Conservation (phyloP, 2,888 invertebrate species). For the Nebria salina region DNA sequence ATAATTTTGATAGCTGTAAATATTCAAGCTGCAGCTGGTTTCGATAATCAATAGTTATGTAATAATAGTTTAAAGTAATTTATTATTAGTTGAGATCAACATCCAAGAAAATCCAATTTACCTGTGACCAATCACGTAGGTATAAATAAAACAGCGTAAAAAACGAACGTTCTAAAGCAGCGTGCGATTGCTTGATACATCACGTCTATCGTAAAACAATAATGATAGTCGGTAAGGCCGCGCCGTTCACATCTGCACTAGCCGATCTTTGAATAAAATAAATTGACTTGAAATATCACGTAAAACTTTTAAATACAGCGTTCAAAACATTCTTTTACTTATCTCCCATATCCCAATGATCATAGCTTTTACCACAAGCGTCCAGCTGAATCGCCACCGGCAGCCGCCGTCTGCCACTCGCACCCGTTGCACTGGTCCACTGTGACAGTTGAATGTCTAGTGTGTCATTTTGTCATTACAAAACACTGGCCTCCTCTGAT, state of each 20-base stretch:
- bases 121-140: neutral
- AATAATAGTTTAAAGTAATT: neutral
- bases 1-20: neutral
- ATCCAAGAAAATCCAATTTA: neutral
- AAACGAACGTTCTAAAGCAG: neutral
- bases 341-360: slow-evolving; percentile 59
- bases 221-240: neutral
- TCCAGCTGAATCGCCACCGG: slow-evolving; percentile 48
- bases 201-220: slow-evolving; percentile 10
- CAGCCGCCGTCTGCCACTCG: neutral
- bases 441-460: slow-evolving; percentile 58
- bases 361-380: slow-evolving; percentile 60
- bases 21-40: neutral
- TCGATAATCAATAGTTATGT: neutral
- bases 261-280: slow-evolving; percentile 59
- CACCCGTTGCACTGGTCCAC: slow-evolving; percentile 50
- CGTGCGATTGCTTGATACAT: slow-evolving; percentile 9
- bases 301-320: slow-evolving; percentile 64
- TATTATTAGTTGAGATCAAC: neutral
- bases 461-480: slow-evolving; percentile 64
- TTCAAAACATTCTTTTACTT: slow-evolving; percentile 61
- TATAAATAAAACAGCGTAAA: neutral
- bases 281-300: slow-evolving; percentile 63
- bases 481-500: slow-evolving; percentile 38
- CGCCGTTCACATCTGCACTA: slow-evolving; percentile 46